A percentile compares a stretch with the other conserved stretches of the same genome.
phyloP scores from a whole-genome alignment of 2,797 vertebrate species.

The Schizopygopsis malacanthus region DNA sequence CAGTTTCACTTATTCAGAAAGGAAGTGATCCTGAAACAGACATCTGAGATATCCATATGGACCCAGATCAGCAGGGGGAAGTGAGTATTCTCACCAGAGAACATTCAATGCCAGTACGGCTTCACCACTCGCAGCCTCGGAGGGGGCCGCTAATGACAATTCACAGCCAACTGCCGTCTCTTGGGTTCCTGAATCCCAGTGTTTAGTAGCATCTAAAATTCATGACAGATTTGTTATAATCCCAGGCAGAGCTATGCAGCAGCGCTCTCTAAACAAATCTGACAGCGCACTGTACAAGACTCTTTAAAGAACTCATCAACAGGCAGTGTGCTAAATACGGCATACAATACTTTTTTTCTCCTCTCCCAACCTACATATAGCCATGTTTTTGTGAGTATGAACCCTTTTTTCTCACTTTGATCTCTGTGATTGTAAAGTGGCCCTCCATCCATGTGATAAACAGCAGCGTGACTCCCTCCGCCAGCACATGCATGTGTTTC shows the following conservation, averaged over 20 bases:
- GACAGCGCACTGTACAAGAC: conserved; percentile 33
- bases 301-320: conserved; percentile 43
- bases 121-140: conserved; percentile 31
- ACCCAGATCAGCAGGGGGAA: conserved; percentile 2
- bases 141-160: conserved; percentile 54
- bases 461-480: conserved; percentile 62
- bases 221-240: conserved; percentile 53
- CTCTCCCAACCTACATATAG: conserved; percentile 46
- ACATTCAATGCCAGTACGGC: conserved; percentile 23
- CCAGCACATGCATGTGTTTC: conserved; percentile 61
- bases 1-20: not conserved
- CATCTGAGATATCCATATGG: conserved; percentile 33
- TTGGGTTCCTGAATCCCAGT: conserved; percentile 35
- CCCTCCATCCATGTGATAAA: conserved; percentile 60
- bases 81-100: conserved; percentile 38
- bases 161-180: conserved; percentile 40
- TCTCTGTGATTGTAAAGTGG: conserved; percentile 56
- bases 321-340: conserved; percentile 41
- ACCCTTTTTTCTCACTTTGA: conserved; percentile 51
- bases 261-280: conserved; percentile 36
- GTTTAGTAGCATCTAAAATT: conserved; percentile 48
- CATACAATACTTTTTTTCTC: not conserved
- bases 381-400: conserved; percentile 22
- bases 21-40: conserved; percentile 3
- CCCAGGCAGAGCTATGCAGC: conserved; percentile 35